Conservation (phyloP, 2,113 vertebrate species). For the Apodemus sylvaticus region DNA sequence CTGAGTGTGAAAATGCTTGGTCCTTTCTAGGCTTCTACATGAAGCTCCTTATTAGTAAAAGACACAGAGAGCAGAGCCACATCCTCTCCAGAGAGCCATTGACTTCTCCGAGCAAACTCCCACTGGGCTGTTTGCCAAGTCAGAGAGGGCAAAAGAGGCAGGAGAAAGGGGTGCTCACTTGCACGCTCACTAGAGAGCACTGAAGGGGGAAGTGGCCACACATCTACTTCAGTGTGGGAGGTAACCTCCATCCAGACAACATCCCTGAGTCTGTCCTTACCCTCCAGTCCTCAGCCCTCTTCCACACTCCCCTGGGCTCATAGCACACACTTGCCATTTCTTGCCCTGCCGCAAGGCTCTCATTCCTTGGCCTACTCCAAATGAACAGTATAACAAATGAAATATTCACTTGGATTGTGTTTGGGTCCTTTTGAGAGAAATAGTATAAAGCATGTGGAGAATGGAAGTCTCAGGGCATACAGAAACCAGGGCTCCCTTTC, state of each 20-base stretch:
- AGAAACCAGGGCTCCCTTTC: neutral
- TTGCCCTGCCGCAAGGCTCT: neutral
- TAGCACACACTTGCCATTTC: neutral
- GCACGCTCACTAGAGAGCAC: neutral
- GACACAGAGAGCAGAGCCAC: fast-evolving
- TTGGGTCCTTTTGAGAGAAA: neutral
- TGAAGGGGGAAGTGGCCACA: neutral
- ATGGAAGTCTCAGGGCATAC: neutral
- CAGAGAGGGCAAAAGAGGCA: neutral
- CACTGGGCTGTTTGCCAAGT: neutral
- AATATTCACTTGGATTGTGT: neutral
- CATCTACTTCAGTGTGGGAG: neutral
- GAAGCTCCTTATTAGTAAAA: neutral
- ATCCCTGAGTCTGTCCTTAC: neutral
- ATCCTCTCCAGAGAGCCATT: neutral
- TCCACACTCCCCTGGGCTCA: neutral
- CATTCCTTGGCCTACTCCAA: neutral
- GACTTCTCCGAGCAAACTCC: neutral
- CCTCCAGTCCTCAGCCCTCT: fast-evolving
- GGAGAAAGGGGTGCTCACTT: neutral
- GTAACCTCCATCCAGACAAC: too few relatives aligned
- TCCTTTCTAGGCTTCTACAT: neutral
- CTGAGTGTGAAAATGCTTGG: neutral
- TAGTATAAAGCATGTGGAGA: neutral
- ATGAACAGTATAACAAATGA: neutral